Evolutionary conservation across 2,797 vertebrate species (phyloP), one percentile per base, ranked within the genome.

Genomic region (Anguilla obscura): DNA sequence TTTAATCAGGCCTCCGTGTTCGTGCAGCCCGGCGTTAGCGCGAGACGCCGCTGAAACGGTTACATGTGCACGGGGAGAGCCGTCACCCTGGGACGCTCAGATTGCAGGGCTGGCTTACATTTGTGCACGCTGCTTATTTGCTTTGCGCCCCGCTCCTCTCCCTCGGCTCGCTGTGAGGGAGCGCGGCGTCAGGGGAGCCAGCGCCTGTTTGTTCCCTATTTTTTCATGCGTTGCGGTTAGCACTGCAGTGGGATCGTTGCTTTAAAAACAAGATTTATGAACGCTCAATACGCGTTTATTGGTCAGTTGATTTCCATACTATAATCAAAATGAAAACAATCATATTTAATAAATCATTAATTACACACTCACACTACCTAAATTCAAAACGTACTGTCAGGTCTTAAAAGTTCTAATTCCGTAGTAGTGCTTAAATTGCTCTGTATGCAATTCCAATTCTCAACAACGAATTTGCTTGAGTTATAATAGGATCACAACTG

Each of bases 1-100:
- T 96, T 95, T 96, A 96, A 95, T 96, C 94, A 95, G 90, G 89
- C 91, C 86, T 86, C 54, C 86, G 85, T 89, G 69, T 87, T 86
- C 52, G 80, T 56, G 45, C 50, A 3, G n/a, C 45, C 18, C 4
- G 52, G 33, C 36, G 21, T 30, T n/a, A 10, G 85, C 3, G 24
- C 21, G 3, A 54, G 50, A 83, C 50, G 82, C 27, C n/a, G 71
- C 85, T 84, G 86, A 86, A 88, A 88, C 86, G 86, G 85, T 79
- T 89, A 86, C 86, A 86, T 54, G 86, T 89, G 91, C 88, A 56
- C 76, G 85, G 69, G 85, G 88, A 54, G 18, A 87, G 45, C 48
- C 82, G 18, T 30, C 54, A 21, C 80, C 88, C 30, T 7, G 84
- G 84, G 58, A 40, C 27, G 84, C 54, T 85, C 36, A 12, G 56